These are phyloP conservation scores for Drosophila tropicalis DNA, from an alignment of 1,140 invertebrate species.

Conservation along the genomic window DNA sequence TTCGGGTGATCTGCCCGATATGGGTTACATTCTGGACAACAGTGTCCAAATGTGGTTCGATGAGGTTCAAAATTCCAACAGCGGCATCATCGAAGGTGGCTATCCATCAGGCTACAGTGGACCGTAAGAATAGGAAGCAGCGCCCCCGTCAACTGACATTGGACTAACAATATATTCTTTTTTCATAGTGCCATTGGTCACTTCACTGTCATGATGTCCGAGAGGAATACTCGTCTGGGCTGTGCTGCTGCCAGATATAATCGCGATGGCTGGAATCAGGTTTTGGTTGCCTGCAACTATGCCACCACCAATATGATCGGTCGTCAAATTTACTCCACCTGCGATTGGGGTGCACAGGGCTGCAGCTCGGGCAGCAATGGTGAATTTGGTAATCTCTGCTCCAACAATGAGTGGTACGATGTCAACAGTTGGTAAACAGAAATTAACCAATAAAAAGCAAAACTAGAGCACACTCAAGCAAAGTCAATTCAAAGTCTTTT, in stretches of 20 bases:
- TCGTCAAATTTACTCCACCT: slow-evolving; percentile 48
- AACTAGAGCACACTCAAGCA: not conserved
- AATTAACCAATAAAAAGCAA: not conserved
- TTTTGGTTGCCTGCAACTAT: slow-evolving; percentile 64
- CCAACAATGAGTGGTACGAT: slow-evolving; percentile 61
- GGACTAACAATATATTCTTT: too few species aligned
- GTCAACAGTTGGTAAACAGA: slow-evolving; percentile 48
- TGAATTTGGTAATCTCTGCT: slow-evolving; percentile 58
- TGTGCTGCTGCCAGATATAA: slow-evolving; percentile 57
- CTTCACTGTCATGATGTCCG: slow-evolving; percentile 70
- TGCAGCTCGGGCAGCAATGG: slow-evolving; percentile 52
- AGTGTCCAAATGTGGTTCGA: slow-evolving; percentile 55
- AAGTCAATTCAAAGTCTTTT: too few species aligned
- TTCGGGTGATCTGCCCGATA: slow-evolving; percentile 24
- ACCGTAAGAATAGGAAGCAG: slow-evolving; percentile 45
- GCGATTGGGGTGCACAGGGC: slow-evolving; percentile 30
- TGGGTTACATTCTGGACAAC: slow-evolving; percentile 37
- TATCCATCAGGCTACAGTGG: slow-evolving; percentile 44
- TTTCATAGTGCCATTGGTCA: slow-evolving; percentile 59
- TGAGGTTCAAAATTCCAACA: slow-evolving; percentile 47
- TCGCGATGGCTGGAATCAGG: slow-evolving; percentile 35
- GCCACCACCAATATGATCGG: slow-evolving; percentile 64
- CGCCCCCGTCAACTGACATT: too few species aligned
- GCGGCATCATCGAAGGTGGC: slow-evolving; percentile 38
- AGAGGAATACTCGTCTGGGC: slow-evolving; percentile 56